These are phyloP conservation scores for Phalacrocorax aristotelis DNA, from an alignment of 2,113 vertebrate genomes.

Conservation along the genomic window DNA sequence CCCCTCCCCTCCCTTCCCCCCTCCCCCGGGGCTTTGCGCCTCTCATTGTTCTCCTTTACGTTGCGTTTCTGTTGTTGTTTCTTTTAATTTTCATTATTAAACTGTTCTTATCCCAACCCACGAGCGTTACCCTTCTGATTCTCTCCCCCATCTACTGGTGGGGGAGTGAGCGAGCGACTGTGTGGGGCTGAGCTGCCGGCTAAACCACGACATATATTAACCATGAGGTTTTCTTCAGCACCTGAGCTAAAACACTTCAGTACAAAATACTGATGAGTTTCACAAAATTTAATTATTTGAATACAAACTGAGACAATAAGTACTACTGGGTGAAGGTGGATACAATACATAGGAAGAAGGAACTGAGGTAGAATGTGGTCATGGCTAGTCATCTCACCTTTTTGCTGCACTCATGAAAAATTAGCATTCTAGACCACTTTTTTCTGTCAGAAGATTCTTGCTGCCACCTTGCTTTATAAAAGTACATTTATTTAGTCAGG, in stretches of 20 bases:
- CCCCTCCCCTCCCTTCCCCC: no score
- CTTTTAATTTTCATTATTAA: no score
- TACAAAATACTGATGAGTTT: not conserved
- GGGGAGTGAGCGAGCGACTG: no score
- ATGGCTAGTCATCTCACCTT: not conserved
- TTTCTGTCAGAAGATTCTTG: conserved; percentile 59
- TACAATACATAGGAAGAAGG: not conserved
- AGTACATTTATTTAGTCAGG: conserved; percentile 58
- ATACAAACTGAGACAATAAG: not conserved
- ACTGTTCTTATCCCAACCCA: no score
- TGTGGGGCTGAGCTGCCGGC: no score
- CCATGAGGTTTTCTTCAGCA: not conserved
- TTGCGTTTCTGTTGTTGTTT: no score
- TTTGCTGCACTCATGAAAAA: conserved; percentile 11
- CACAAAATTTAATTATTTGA: not conserved
- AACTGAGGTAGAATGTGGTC: not conserved
- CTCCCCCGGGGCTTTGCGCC: no score
- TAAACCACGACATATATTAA: not conserved
- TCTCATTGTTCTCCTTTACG: no score
- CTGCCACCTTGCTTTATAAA: conserved; percentile 68
- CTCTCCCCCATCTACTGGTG: no score
- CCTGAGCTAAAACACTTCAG: not conserved
- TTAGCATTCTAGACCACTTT: conserved; percentile 3
- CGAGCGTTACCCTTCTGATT: no score
- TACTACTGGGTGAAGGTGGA: not conserved